Evolutionary conservation across 1,140 invertebrate species (phyloP).

Genomic region (Ips typographus): DNA sequence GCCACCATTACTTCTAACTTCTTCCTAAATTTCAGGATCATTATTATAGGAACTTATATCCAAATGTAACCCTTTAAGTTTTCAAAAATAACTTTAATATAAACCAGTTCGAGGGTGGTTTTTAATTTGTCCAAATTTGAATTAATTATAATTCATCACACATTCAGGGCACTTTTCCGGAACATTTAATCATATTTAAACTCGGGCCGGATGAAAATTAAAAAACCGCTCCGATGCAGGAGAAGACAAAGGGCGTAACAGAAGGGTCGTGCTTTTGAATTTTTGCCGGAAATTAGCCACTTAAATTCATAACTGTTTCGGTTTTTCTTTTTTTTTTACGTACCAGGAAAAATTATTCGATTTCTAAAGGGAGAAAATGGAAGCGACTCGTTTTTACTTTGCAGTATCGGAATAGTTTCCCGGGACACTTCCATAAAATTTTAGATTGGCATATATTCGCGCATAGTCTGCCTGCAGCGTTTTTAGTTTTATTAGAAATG

Average conservation of each 20-base stretch:
- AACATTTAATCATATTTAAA: conserved; percentile 2
- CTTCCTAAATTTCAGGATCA: too few relatives aligned
- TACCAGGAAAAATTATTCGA: neutral
- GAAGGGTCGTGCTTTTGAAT: conserved; percentile 17
- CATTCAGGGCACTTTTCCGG: neutral
- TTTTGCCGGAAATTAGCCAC: conserved; percentile 19
- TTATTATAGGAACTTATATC: too few relatives aligned
- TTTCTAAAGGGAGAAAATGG: neutral
- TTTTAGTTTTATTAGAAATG: conserved; percentile 4
- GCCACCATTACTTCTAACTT: too few relatives aligned
- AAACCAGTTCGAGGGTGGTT: too few relatives aligned
- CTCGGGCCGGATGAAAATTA: neutral
- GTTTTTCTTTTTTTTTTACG: neutral
- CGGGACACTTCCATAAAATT: conserved; percentile 2
- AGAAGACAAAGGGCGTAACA: neutral
- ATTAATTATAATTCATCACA: conserved; percentile 5
- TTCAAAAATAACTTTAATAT: too few relatives aligned
- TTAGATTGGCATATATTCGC: conserved; percentile 1
- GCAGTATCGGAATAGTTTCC: neutral
- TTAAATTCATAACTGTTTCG: conserved; percentile 21
- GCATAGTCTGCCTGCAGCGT: neutral
- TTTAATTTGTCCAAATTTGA: neutral
- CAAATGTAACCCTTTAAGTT: too few relatives aligned
- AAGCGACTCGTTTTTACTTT: neutral
- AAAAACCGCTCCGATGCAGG: neutral